Percentiles rank a stretch among this genome's conserved stretches.
These are phyloP conservation scores for Lasius platythorax DNA, from an alignment of 2,888 invertebrate genomes.

Conservation along the genomic window DNA sequence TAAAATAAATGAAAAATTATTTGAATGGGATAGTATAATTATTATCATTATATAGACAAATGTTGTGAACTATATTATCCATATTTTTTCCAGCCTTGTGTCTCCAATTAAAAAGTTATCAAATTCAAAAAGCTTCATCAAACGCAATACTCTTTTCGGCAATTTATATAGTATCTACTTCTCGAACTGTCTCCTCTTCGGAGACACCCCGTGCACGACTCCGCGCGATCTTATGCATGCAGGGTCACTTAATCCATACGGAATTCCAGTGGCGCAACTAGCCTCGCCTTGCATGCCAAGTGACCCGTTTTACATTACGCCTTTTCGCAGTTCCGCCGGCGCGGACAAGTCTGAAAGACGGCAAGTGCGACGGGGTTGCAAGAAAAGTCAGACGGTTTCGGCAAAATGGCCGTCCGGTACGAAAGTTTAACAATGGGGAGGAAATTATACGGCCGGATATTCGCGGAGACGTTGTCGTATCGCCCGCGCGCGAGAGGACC, in stretches of 20 bases:
- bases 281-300: slow-evolving; percentile 77
- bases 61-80: background rate
- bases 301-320: slow-evolving; percentile 70
- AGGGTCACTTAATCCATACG: slow-evolving; percentile 78
- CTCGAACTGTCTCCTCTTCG: slow-evolving; percentile 6
- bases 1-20: background rate
- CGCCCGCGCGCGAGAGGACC: background rate
- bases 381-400: slow-evolving; percentile 57
- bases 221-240: slow-evolving; percentile 67
- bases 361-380: slow-evolving; percentile 4
- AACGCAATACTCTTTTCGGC: background rate
- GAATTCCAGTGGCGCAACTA: slow-evolving; percentile 75
- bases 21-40: background rate
- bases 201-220: slow-evolving; percentile 51
- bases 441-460: slow-evolving; percentile 55
- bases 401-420: slow-evolving; percentile 54
- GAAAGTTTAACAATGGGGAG: slow-evolving; percentile 54
- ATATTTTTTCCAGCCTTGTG: background rate
- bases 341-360: slow-evolving; percentile 52
- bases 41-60: background rate
- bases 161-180: slow-evolving; percentile 7
- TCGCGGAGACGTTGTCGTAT: slow-evolving; percentile 53
- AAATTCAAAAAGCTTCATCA: background rate
- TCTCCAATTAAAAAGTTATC: background rate
- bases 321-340: slow-evolving; percentile 53